Conservation (phyloP, 2,888 invertebrate species). For the Ormia ochracea region DNA sequence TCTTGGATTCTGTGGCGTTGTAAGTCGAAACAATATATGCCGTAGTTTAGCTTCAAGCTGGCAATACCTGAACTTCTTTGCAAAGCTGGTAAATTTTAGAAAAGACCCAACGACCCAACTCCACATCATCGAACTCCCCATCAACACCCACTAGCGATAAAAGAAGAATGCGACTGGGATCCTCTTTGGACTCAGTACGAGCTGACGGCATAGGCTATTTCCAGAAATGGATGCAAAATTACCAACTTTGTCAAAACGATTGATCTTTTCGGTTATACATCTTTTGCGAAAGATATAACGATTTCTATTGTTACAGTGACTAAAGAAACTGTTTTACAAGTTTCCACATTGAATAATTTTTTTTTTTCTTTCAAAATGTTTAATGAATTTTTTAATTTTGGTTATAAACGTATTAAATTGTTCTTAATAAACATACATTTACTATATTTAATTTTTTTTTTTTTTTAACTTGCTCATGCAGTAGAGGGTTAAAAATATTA, state of each 20-base stretch:
- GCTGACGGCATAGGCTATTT: slow-evolving; percentile 47
- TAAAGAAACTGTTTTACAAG: slow-evolving; percentile 55
- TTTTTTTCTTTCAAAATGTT: slow-evolving; percentile 1
- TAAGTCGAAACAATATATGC: slow-evolving; percentile 37
- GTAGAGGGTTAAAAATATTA: not conserved
- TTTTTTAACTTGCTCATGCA: not conserved
- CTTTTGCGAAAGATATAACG: slow-evolving; percentile 36
- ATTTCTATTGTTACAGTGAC: slow-evolving; percentile 53
- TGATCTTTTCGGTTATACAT: slow-evolving; percentile 43
- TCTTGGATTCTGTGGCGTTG: slow-evolving; percentile 11
- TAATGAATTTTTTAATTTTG: slow-evolving; percentile 1
- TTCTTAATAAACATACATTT: not conserved
- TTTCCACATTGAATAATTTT: not conserved
- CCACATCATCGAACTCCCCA: slow-evolving; percentile 36
- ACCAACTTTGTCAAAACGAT: slow-evolving; percentile 45
- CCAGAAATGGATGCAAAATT: not conserved
- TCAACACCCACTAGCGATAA: slow-evolving; percentile 33
- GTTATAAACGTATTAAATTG: not conserved
- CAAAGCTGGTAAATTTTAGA: not conserved
- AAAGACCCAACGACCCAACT: slow-evolving; percentile 10
- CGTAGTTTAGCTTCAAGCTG: slow-evolving; percentile 44
- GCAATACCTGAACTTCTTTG: slow-evolving; percentile 48
- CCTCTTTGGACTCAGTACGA: slow-evolving; percentile 4
- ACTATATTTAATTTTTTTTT: not conserved
- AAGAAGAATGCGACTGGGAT: slow-evolving; percentile 1